Evolutionary conservation across 2,113 vertebrate species (phyloP), one percentile per base, ranked within the genome.

Genomic region (Eidolon helvum): DNA sequence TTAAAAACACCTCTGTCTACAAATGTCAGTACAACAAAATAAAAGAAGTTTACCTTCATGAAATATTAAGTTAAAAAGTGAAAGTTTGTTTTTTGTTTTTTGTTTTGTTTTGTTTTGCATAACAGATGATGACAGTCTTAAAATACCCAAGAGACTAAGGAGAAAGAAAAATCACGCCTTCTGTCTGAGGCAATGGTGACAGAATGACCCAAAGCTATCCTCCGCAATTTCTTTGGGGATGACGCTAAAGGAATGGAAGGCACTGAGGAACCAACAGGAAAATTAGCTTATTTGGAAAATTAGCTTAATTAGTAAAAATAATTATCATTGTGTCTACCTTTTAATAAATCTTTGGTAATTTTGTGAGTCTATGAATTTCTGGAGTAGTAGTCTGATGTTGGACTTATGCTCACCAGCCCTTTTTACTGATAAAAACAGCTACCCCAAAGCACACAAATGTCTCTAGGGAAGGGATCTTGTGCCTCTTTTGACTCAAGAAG

Each of bases 51-150:
- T 59, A 65, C 53, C 59, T 66, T 77, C 40, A 16, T 35, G 72
- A 92, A 89, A 74, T 66, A 75, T 79, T 38, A 83, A 69, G 50
- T 66, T 80, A 57, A 92, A 91, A 92, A 90, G n/a, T 43, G 75
- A 83, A 92, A 48, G 35, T 72, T 77, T 69, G 35, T 45, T 38
- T 38, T 53, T 77, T 84, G 75, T 61, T n/a, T 94, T 4, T 50
- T 50, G 14, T 50, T 50, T 50, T 50, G 50, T 50, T 50, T 15
- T 50, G 50, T 50, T 50, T 50, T 14, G 19, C 43, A 12, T 89
- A 90, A 96, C 95, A 96, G 83, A 95, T 82, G 85, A 94, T 79
- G 77, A 72, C 19, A 55, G 82, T 90, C 87, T 88, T 89, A 96
- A 97, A 96, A 96, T 95, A 96, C 21, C 38, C 65, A 48, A 69